These are phyloP conservation scores for Xenotilapia longispinis DNA, from an alignment of 2,113 vertebrate species.

Conservation along the genomic window DNA sequence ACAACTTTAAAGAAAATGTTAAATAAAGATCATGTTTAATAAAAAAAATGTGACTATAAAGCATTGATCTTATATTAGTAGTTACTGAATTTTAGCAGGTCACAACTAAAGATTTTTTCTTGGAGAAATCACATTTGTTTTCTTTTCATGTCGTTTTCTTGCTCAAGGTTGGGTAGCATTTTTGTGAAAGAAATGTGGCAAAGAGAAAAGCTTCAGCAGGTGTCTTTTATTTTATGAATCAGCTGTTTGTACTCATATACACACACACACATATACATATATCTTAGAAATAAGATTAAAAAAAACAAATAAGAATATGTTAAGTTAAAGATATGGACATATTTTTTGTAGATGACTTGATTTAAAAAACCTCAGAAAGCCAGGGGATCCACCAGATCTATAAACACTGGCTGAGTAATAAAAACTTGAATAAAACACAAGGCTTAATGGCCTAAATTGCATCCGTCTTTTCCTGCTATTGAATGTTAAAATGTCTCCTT, in stretches of 20 bases:
- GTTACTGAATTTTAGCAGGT: neutral
- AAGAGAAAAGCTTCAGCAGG: neutral
- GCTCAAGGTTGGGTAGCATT: neutral
- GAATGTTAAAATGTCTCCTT: neutral
- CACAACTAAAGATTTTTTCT: neutral
- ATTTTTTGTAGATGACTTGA: neutral
- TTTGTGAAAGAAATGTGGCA: neutral
- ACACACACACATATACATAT: rapidly evolving
- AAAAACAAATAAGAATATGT: neutral
- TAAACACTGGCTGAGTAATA: neutral
- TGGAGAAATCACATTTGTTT: neutral
- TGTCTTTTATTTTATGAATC: neutral
- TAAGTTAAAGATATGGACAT: neutral
- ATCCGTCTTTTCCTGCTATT: neutral
- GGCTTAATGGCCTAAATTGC: neutral
- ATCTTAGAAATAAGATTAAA: neutral
- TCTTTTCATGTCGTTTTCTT: neutral
- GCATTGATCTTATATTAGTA: neutral
- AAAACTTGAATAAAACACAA: neutral
- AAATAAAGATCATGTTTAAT: neutral
- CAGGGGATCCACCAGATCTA: neutral
- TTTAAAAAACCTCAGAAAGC: neutral
- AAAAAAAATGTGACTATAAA: neutral
- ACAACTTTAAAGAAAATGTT: constrained; percentile 9
- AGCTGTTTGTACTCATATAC: too few relatives aligned